Base-by-base conservation (phyloP, 2,888 invertebrate genomes). In the Chaetogeoica ovagalla region DNA sequence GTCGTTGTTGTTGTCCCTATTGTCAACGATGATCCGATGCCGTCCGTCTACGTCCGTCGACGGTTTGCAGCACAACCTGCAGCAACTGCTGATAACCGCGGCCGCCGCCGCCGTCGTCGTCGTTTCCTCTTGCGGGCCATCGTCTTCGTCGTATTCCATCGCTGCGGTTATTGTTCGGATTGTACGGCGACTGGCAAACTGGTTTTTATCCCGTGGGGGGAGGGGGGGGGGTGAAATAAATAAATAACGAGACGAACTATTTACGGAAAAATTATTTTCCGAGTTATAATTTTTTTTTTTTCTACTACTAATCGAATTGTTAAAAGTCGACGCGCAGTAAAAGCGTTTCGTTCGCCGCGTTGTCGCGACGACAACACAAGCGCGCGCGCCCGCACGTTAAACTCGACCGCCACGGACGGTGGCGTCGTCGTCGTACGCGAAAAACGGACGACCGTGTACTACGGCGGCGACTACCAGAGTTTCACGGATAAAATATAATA, bases 371-470 rank as follows among this genome's bases (percentile, higher is more conserved):
- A 30, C 30, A 30, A 30, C 30, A 30, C 30, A 30, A 1, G 30
- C 30, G 30, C 30, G 30, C 30, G 30, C 43, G 43, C 43, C 4
- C 43, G 17, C 19, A 13, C 52, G 52, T 0, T 19, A 1, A 52
- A 52, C 55, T 5, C 23, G 60, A 13, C 59, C 13, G 13, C 74
- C 13, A 19, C 74, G n/a, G 52, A 23, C 65, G 65, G 23, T 30
- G 72, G n/a, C 63, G 63, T 21, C 37, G 57, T 57, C n/a, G n/a
- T n/a, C n/a, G 63, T 17, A 55, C 55, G 21, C 74, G 74, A 65
- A 74, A 65, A 65, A 74, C 74, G 65, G 74, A 74, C 74, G 74
- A 74, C 74, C 74, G 74, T 39, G 55, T 74, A 65, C 65, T 39
- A 19, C 57, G 74, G 55, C 73, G 63, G 74, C 57, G 57, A 65